Evolutionary conservation across 1,140 invertebrate species (phyloP), one percentile per base, ranked within the genome.

Genomic region (Hycleus phaleratus): DNA sequence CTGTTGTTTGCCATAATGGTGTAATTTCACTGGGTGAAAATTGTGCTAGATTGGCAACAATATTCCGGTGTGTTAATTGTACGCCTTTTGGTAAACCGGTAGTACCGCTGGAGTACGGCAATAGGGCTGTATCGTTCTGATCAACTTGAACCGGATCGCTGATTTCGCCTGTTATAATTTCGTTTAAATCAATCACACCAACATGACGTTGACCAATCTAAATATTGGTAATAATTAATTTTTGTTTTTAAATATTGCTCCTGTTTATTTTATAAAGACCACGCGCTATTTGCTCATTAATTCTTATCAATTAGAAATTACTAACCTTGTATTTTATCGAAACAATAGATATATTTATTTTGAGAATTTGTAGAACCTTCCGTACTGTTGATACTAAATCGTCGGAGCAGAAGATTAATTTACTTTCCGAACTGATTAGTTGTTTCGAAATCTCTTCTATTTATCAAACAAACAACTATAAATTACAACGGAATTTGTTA

Each of bases 11-110:
- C 4, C 10, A n/a, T 42, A 42, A n/a, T 42, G 11, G 9, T 8
- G 3, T 4, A 3, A 42, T 4, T 42, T 42, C 40, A 7, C 10
- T 11, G 26, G 12, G 4, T 11, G 0, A 0, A 0, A 49, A 4
- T 68, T 76, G 74, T 10, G 46, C 18, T 6, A 74, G n/a, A 63
- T 84, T 85, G 2, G 77, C 71, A 26, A 78, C 66, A 47, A 84
- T 68, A 69, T 82, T 84, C 42, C 67, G 75, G 69, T 93, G 85
- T 0, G 85, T 86, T 1, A 92, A 68, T 75, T 91, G 82, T 0
- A 93, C 91, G 26, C 88, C 91, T 79, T 95, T 95, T 7, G 92
- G 91, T 44, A 87, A 68, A 9, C 93, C 91, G 26, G 90, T 94
- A 3, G 91, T 94, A 12, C 91, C 91, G 70, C 90, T 93, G 0